Conservation (phyloP, 2,888 invertebrate species). For the Limnephilus rhombicus region DNA sequence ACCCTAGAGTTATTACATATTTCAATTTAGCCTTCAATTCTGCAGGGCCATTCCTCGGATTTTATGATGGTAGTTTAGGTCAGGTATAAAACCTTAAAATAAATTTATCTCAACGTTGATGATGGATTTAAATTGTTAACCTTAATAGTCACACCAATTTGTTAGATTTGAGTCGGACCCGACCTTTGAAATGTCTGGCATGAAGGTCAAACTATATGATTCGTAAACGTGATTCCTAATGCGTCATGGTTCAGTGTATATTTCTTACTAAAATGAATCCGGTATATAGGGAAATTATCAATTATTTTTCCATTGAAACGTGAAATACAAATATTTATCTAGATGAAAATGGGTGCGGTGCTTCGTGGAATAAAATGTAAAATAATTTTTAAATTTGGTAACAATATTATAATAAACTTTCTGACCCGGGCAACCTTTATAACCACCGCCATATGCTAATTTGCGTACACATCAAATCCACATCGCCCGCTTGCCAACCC, state of each 20-base stretch:
- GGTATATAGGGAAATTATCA: background rate
- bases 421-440: no score
- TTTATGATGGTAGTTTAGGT: background rate
- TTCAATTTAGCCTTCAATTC: background rate
- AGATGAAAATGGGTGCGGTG: no score
- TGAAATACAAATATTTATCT: no score
- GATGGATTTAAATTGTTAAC: background rate
- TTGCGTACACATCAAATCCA: no score
- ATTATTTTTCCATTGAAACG: background rate
- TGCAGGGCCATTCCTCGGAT: background rate
- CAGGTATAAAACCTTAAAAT: background rate
- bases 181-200: background rate
- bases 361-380: no score
- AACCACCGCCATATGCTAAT: no score
- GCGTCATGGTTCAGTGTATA: background rate
- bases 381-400: no score
- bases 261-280: background rate
- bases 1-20: background rate
- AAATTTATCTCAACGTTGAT: background rate
- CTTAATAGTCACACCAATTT: background rate
- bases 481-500: no score
- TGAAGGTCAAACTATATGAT: background rate
- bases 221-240: background rate
- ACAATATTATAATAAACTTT: no score
- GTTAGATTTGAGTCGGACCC: background rate